Percentiles rank a stretch among this genome's conserved stretches.
Conservation (phyloP, 2,888 invertebrate genomes). For the Caenorhabditis virilis region DNA sequence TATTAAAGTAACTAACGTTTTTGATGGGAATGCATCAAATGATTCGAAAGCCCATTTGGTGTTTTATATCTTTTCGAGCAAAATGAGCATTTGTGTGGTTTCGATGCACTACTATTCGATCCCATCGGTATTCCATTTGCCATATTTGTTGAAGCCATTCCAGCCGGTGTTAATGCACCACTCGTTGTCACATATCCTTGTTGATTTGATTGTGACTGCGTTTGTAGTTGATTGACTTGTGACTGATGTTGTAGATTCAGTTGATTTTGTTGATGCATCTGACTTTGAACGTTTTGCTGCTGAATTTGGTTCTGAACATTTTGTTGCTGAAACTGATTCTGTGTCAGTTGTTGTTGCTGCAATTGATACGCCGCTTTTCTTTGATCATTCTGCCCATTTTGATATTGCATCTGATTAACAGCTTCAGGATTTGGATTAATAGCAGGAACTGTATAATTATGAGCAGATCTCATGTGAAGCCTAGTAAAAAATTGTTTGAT, state of each 20-base stretch:
- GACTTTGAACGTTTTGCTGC: too few species aligned
- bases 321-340: too few species aligned
- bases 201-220: not conserved
- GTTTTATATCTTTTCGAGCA: constrained; percentile 51
- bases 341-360: too few species aligned
- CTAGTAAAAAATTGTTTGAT: not conserved
- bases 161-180: constrained; percentile 2
- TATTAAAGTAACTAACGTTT: too few species aligned
- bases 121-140: not conserved
- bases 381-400: too few species aligned
- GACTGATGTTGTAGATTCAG: not conserved
- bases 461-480: constrained; percentile 28
- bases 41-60: constrained; percentile 39
- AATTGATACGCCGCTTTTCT: too few species aligned
- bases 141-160: too few species aligned
- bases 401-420: too few species aligned
- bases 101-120: not conserved
- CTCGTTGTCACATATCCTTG: not conserved
- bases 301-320: too few species aligned
- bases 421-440: too few species aligned
- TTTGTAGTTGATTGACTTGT: not conserved
- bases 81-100: constrained; percentile 30
- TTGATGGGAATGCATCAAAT: constrained; percentile 41
- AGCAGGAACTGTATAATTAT: too few species aligned
- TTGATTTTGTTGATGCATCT: too few species aligned